Conservation (phyloP, 2,113 vertebrate species). For the Pimephales promelas region DNA sequence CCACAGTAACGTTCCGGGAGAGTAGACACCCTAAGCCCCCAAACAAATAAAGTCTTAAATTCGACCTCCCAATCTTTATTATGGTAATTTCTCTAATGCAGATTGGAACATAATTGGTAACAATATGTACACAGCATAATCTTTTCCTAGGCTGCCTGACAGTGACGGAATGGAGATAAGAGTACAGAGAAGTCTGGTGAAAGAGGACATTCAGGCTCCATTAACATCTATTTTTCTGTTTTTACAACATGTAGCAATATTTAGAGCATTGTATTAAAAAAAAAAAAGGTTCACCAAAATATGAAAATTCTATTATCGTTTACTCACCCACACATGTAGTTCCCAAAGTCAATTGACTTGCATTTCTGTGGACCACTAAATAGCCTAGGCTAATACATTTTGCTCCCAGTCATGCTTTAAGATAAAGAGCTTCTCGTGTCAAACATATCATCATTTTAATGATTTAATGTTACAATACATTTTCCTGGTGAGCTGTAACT, state of each 20-base stretch:
- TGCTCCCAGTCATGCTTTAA: neutral
- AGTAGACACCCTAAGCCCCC: conserved; percentile 67
- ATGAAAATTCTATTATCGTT: neutral
- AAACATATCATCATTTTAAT: neutral
- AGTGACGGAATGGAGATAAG: conserved; percentile 66
- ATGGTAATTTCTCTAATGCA: conserved; percentile 77
- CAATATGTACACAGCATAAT: conserved; percentile 76
- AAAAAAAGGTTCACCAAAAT: neutral
- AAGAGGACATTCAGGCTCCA: conserved; percentile 68
- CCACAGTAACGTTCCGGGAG: conserved; percentile 58
- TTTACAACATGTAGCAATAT: conserved; percentile 37
- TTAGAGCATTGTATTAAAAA: neutral
- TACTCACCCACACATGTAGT: neutral
- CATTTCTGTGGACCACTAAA: neutral
- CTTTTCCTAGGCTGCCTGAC: conserved; percentile 61
- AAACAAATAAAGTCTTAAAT: conserved; percentile 73
- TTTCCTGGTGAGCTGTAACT: too few relatives aligned
- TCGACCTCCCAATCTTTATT: conserved; percentile 72
- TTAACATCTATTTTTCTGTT: conserved; percentile 54
- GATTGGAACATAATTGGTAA: conserved; percentile 79
- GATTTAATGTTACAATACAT: neutral
- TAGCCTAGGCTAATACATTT: neutral
- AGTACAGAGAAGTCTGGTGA: conserved; percentile 65
- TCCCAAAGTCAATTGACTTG: neutral
- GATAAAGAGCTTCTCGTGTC: neutral